A percentile compares a stretch with the other conserved stretches of the same genome.
Conservation (phyloP, 2,888 invertebrate species). For the Tanypteryx hageni region DNA sequence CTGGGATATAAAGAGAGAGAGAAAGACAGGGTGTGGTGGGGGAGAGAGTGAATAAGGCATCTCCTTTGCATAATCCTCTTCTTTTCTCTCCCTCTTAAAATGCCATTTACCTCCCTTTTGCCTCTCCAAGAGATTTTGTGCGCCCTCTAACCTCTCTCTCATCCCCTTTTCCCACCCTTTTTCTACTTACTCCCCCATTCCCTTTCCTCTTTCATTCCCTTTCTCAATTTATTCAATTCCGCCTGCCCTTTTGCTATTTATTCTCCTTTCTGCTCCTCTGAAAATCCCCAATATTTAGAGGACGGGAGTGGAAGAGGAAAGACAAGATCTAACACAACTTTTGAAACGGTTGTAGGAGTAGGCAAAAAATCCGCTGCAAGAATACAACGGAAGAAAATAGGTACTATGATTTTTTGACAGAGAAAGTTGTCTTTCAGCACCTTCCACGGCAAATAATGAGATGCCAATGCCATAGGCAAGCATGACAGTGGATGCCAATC, state of each 20-base stretch:
- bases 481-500: too few species aligned
- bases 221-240: background rate
- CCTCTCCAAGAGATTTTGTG: background rate
- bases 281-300: background rate
- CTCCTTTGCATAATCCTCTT: constrained; percentile 62
- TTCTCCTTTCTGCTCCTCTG: background rate
- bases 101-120: constrained; percentile 60
- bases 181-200: background rate
- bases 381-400: too few species aligned
- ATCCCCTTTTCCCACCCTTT: background rate
- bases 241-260: background rate
- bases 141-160: background rate
- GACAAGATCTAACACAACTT: background rate
- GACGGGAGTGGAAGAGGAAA: background rate
- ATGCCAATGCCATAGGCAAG: too few species aligned
- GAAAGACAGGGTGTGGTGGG: background rate
- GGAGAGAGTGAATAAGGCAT: constrained; percentile 59
- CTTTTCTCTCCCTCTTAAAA: constrained; percentile 63
- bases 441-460: too few species aligned
- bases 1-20: background rate
- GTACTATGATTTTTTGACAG: too few species aligned
- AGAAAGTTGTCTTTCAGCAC: too few species aligned
- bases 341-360: background rate
- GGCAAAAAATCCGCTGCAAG: background rate
- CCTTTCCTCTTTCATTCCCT: background rate